Conservation (phyloP, 1,140 invertebrate genomes). For the Hermetia illucens region DNA sequence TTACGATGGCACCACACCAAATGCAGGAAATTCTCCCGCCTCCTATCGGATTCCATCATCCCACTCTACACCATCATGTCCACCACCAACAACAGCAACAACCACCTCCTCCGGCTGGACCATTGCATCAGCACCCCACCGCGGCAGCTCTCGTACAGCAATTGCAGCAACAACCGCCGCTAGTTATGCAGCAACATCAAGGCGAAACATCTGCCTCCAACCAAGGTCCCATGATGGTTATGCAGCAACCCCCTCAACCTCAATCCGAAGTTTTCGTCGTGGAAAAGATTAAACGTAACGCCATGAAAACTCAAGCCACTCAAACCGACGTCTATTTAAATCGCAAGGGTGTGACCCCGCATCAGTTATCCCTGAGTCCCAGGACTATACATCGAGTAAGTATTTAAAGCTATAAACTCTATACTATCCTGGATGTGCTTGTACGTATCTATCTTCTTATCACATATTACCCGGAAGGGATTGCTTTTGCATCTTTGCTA, state of each 20-base stretch:
- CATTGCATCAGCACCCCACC: slow-evolving; percentile 9
- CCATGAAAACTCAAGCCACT: slow-evolving; percentile 85
- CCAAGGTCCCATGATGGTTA: background rate
- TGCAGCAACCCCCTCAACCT: slow-evolving; percentile 12
- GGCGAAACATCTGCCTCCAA: background rate
- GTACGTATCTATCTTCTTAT: no score
- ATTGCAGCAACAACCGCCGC: slow-evolving; percentile 8
- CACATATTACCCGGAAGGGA: no score
- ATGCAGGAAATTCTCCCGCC: slow-evolving; percentile 13
- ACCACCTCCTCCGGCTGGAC: slow-evolving; percentile 6
- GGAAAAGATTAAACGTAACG: slow-evolving; percentile 68
- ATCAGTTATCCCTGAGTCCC: slow-evolving; percentile 63
- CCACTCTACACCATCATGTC: slow-evolving; percentile 7
- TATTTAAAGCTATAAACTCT: background rate
- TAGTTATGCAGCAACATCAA: slow-evolving; percentile 8
- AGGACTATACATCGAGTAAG: slow-evolving; percentile 47
- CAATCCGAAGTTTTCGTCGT: slow-evolving; percentile 22
- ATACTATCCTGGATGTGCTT: no score
- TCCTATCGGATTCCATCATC: slow-evolving; percentile 5
- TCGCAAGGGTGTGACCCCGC: slow-evolving; percentile 51
- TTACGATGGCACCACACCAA: slow-evolving; percentile 14
- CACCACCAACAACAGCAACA: slow-evolving; percentile 2
- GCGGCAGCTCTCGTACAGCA: slow-evolving; percentile 7
- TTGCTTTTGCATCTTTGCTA: no score
- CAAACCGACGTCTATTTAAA: slow-evolving; percentile 67